A percentile compares a stretch with the other conserved stretches of the same genome.
These are phyloP conservation scores for Uropsilus gracilis DNA, from an alignment of 2,113 vertebrate genomes.

Conservation along the genomic window DNA sequence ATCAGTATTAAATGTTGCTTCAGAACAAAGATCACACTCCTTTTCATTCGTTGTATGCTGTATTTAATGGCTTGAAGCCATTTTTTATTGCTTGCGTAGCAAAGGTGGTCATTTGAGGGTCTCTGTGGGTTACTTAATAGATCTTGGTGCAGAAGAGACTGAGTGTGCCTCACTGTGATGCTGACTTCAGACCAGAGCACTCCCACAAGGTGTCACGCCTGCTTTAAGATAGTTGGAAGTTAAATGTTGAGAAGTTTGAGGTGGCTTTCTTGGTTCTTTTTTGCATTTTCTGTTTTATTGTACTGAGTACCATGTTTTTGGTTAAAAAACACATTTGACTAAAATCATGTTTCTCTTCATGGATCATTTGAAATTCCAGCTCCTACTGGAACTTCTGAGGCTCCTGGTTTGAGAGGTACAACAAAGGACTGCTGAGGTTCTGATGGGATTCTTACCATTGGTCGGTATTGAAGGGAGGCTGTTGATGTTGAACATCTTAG, in stretches of 20 bases:
- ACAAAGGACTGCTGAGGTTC: not conserved
- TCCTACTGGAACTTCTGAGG: not conserved
- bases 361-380: not conserved
- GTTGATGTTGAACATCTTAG: not conserved
- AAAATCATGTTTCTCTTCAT: not conserved
- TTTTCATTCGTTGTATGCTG: not conserved
- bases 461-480: not conserved
- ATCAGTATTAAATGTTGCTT: conserved; percentile 1
- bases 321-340: conserved; percentile 52
- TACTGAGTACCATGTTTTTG: conserved; percentile 19
- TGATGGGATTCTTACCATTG: not conserved
- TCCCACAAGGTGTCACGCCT: not conserved
- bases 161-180: not conserved
- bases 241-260: not conserved
- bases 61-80: conserved; percentile 16
- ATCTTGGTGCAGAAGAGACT: not conserved
- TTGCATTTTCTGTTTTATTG: conserved; percentile 41
- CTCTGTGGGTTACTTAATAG: conserved; percentile 5
- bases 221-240: conserved; percentile 21
- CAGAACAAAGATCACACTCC: not conserved
- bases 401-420: not conserved
- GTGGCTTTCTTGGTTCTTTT: not conserved
- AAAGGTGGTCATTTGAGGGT: not conserved
- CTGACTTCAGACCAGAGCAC: not conserved
- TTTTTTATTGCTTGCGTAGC: conserved; percentile 17